Conservation (phyloP, 2,797 vertebrate species). For the Synaphobranchus kaupii region DNA sequence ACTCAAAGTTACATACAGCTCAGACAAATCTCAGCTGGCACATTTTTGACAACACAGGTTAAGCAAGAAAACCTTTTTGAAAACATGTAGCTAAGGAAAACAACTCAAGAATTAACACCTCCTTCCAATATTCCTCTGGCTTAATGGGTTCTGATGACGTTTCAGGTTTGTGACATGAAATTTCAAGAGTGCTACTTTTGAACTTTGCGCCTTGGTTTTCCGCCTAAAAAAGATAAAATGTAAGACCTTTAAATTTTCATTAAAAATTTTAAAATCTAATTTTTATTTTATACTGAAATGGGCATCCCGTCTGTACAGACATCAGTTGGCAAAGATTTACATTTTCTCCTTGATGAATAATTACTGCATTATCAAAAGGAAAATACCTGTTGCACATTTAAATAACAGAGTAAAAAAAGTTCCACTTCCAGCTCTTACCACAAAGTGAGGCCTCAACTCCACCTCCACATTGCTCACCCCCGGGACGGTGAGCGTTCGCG, state of each 20-base stretch:
- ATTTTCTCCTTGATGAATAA: neutral
- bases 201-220: conserved; percentile 95
- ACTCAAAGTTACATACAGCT: neutral
- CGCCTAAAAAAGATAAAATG: conserved; percentile 69
- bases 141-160: conserved; percentile 85
- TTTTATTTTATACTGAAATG: neutral
- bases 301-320: neutral
- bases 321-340: neutral
- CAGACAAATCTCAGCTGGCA: neutral
- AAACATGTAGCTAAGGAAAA: neutral
- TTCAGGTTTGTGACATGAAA: conserved; percentile 96
- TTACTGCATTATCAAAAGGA: neutral
- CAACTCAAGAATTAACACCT: conserved; percentile 66
- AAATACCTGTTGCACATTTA: neutral
- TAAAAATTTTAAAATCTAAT: neutral
- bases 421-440: conserved; percentile 74
- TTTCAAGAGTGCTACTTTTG: conserved; percentile 90
- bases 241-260: neutral
- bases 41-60: neutral
- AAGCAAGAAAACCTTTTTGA: neutral
- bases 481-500: conserved; percentile 83
- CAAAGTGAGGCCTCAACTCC: conserved; percentile 90
- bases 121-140: conserved; percentile 88
- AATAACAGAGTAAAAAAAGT: neutral
- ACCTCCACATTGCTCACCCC: conserved; percentile 90